Conservation (phyloP, 2,888 invertebrate genomes). For the Pimpla rufipes region DNA sequence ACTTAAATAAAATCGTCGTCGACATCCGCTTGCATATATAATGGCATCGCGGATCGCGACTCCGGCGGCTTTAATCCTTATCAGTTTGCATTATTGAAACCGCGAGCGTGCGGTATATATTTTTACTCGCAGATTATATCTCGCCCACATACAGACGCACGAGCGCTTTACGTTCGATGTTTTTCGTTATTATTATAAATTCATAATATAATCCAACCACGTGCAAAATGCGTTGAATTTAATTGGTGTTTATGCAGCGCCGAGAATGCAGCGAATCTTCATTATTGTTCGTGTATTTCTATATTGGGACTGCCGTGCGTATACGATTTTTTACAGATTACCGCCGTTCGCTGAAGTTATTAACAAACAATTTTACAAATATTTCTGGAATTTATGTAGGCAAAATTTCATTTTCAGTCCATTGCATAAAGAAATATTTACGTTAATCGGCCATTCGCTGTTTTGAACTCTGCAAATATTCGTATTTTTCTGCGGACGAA, state of each 20-base stretch:
- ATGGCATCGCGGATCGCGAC: neutral
- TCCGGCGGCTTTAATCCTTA: slow-evolving; percentile 1
- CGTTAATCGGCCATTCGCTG: too few relatives aligned
- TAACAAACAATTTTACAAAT: neutral
- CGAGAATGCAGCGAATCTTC: neutral
- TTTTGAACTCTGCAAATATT: too few relatives aligned
- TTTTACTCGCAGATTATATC: neutral
- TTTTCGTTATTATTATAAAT: neutral
- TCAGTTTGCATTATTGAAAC: slow-evolving; percentile 26
- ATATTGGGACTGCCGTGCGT: neutral
- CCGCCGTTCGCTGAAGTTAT: neutral
- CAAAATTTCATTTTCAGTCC: too few relatives aligned
- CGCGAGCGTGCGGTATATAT: slow-evolving; percentile 14
- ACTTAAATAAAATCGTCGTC: neutral
- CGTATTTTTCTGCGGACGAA: too few relatives aligned
- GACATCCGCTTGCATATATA: neutral
- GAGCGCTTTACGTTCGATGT: neutral
- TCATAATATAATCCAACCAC: neutral
- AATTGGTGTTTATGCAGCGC: neutral
- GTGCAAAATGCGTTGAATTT: neutral
- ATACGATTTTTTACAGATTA: neutral
- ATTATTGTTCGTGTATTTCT: neutral
- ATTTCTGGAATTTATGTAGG: neutral
- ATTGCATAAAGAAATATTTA: too few relatives aligned
- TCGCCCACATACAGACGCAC: neutral